Conservation (phyloP, 2,797 vertebrate genomes). For the Hoplostethus atlanticus region DNA sequence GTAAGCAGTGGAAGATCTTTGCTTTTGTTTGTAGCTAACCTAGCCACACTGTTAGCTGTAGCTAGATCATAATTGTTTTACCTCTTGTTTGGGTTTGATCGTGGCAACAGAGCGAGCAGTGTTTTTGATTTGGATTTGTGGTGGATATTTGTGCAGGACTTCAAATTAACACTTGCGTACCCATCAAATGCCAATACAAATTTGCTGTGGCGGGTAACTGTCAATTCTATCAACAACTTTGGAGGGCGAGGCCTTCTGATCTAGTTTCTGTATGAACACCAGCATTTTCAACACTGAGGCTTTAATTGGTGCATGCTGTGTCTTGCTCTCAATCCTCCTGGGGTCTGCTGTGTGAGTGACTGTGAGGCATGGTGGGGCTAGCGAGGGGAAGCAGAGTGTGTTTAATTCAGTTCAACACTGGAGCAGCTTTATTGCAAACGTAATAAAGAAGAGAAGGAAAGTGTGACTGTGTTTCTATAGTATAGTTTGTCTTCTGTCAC, state of each 20-base stretch:
- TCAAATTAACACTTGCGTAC: too few species aligned
- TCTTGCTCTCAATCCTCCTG: slow-evolving; percentile 4
- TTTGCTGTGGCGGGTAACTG: slow-evolving; percentile 16
- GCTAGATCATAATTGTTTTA: slow-evolving; percentile 24
- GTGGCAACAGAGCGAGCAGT: background rate
- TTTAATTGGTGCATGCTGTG: slow-evolving; percentile 16
- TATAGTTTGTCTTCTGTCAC: slow-evolving; percentile 7
- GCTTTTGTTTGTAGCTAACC: too few species aligned
- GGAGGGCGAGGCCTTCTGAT: slow-evolving; percentile 16
- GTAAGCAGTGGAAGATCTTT: slow-evolving; percentile 30
- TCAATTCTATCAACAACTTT: too few species aligned
- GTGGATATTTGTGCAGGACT: too few species aligned
- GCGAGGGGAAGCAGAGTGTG: background rate
- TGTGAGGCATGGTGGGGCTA: too few species aligned
- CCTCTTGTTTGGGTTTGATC: background rate
- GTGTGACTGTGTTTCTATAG: background rate
- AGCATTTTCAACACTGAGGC: background rate
- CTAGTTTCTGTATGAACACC: slow-evolving; percentile 17
- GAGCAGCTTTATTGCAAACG: slow-evolving; percentile 10
- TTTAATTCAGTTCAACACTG: slow-evolving; percentile 4
- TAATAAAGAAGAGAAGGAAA: slow-evolving; percentile 17
- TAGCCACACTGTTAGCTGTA: background rate
- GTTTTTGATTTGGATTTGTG: slow-evolving; percentile 18
- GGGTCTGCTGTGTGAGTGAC: too few species aligned
- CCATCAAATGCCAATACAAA: slow-evolving; percentile 20